phyloP scores from a whole-genome alignment of 2,797 vertebrate species.

The Artibeus lituratus region DNA sequence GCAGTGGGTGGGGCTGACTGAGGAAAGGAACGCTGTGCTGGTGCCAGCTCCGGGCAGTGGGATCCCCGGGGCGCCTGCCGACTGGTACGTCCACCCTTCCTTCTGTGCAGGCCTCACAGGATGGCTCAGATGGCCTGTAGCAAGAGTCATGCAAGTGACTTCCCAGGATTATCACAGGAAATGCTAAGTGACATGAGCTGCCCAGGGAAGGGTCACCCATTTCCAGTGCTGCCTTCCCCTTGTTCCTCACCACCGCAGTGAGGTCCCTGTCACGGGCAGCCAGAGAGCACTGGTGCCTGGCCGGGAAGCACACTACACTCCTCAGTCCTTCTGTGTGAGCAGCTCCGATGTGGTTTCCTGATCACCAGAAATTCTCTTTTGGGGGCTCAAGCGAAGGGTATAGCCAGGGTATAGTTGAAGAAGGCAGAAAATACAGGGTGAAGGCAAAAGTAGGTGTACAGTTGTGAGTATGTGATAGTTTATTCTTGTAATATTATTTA shows the following conservation, averaged over 20 bases:
- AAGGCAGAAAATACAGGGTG: not conserved
- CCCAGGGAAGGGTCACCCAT: not conserved
- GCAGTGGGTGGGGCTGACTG: conserved; percentile 97
- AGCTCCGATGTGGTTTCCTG: not conserved
- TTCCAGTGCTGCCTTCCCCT: not conserved
- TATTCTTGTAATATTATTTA: not conserved
- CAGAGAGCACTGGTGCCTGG: not conserved
- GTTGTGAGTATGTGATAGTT: not conserved
- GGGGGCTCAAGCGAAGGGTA: not conserved
- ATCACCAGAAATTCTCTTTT: not conserved
- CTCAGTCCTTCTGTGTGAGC: not conserved
- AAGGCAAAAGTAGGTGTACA: not conserved
- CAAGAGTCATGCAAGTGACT: not conserved
- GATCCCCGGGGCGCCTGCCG: conserved; percentile 95
- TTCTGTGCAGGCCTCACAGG: too few species aligned
- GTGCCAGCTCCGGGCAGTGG: conserved; percentile 95
- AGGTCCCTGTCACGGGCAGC: not conserved
- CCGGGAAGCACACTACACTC: not conserved
- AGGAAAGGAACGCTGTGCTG: conserved; percentile 96
- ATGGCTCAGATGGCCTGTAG: too few species aligned
- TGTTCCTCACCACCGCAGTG: rapidly evolving
- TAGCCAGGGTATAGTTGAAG: not conserved
- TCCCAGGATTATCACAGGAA: not conserved
- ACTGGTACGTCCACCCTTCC: conserved; percentile 85
- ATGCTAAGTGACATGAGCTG: not conserved